A percentile compares a stretch with the other conserved stretches of the same genome.
Evolutionary conservation across 2,888 invertebrate species (phyloP).

Genomic region (Dioctria linearis): DNA sequence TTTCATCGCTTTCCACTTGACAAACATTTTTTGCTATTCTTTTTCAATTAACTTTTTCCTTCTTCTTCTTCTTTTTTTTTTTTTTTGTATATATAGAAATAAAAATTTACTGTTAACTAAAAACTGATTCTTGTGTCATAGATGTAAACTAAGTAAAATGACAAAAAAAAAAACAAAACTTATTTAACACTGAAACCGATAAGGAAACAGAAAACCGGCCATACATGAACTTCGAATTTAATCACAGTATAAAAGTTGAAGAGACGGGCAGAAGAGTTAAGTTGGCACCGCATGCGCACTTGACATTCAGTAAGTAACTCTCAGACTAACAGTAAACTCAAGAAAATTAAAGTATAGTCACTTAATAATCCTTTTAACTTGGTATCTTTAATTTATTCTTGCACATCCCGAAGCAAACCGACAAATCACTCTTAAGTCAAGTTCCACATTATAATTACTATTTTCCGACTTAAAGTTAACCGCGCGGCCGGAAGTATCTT

Average conservation of each 20-base stretch:
- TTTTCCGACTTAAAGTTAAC: neutral
- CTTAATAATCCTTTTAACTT: constrained; percentile 53
- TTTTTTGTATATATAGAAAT: neutral
- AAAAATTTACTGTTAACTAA: constrained; percentile 45
- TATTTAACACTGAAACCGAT: constrained; percentile 34
- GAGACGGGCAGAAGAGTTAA: constrained; percentile 3
- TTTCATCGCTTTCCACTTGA: constrained; percentile 56
- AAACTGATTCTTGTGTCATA: constrained; percentile 47
- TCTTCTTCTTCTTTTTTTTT: too few relatives aligned
- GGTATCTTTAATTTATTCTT: neutral
- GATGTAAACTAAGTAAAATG: neutral
- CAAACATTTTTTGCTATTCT: constrained; percentile 49
- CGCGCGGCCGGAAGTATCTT: constrained; percentile 17
- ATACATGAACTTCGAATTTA: constrained; percentile 24
- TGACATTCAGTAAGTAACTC: neutral
- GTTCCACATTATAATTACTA: constrained; percentile 24
- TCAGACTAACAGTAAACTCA: constrained; percentile 57
- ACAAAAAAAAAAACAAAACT: neutral
- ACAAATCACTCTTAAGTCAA: neutral
- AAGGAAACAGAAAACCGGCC: constrained; percentile 29
- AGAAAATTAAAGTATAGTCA: constrained; percentile 54
- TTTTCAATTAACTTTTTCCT: constrained; percentile 25
- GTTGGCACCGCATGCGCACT: constrained; percentile 32
- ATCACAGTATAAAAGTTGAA: constrained; percentile 21
- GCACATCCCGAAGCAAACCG: constrained; percentile 27